Conservation (phyloP, 2,797 vertebrate genomes). For the Sebastes cheni region DNA sequence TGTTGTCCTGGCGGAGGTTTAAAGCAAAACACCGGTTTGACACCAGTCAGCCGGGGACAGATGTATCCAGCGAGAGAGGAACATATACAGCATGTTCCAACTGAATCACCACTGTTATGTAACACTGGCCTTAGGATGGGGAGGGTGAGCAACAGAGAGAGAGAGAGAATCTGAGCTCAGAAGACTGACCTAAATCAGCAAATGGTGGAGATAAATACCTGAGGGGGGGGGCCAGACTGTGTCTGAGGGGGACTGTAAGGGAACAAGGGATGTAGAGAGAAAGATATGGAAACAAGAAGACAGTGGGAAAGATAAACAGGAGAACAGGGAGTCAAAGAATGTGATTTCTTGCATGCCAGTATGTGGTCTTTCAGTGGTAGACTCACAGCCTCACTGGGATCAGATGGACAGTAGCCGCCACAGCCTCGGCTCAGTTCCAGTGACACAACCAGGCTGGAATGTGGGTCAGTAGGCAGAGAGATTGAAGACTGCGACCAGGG, state of each 20-base stretch:
- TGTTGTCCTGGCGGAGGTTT: slow-evolving; percentile 19
- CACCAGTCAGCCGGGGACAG: slow-evolving; percentile 57
- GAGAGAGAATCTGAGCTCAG: slow-evolving; percentile 40
- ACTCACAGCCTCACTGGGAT: slow-evolving; percentile 45
- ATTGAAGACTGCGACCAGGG: slow-evolving; percentile 31
- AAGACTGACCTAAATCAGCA: slow-evolving; percentile 74
- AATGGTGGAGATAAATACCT: slow-evolving; percentile 64
- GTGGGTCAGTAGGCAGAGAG: slow-evolving; percentile 76
- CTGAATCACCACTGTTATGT: slow-evolving; percentile 74
- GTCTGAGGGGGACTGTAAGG: slow-evolving; percentile 1
- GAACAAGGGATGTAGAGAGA: background rate
- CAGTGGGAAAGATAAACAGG: background rate
- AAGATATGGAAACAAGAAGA: background rate
- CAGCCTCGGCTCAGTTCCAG: slow-evolving; percentile 52
- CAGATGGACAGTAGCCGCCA: slow-evolving; percentile 57
- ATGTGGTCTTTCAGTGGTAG: slow-evolving; percentile 7
- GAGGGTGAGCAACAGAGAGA: slow-evolving; percentile 41
- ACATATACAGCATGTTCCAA: slow-evolving; percentile 57
- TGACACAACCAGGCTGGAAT: slow-evolving; percentile 78
- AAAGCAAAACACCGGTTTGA: slow-evolving; percentile 43
- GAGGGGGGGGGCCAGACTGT: slow-evolving; percentile 24
- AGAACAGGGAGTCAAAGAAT: background rate
- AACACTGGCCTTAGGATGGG: slow-evolving; percentile 60
- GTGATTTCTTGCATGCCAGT: background rate
- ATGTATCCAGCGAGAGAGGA: slow-evolving; percentile 57